Evolutionary conservation across 2,797 vertebrate species (phyloP).

Genomic region (Poeciliopsis gracilis): DNA sequence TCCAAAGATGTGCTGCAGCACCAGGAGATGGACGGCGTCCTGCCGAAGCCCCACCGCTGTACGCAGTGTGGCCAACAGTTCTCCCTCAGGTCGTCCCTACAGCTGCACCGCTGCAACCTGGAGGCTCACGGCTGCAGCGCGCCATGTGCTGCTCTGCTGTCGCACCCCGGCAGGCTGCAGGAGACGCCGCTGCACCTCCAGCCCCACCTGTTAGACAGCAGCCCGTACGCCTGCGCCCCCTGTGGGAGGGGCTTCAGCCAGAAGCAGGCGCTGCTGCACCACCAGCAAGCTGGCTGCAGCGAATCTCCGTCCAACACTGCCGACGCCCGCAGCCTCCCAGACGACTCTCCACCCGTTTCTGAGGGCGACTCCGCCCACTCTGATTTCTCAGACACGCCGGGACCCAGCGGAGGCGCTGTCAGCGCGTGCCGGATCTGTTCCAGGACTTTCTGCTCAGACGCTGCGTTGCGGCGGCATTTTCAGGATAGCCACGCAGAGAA

Average conservation of each 20-base stretch:
- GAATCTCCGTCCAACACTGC: conserved; percentile 30
- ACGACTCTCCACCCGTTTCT: conserved; percentile 50
- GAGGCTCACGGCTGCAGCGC: conserved; percentile 39
- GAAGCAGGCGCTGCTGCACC: conserved; percentile 78
- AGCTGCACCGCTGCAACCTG: conserved; percentile 66
- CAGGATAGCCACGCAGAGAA: conserved; percentile 33
- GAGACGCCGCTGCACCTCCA: conserved; percentile 48
- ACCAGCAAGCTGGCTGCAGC: conserved; percentile 76
- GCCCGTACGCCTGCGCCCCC: conserved; percentile 73
- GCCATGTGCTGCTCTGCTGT: conserved; percentile 8
- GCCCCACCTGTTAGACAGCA: conserved; percentile 57
- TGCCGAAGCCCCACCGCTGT: conserved; percentile 77
- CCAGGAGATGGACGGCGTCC: conserved; percentile 61
- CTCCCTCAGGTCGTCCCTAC: conserved; percentile 72
- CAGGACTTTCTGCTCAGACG: conserved; percentile 47
- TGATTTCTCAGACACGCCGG: conserved; percentile 46
- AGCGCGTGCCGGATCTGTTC: conserved; percentile 61
- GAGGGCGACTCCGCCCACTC: conserved; percentile 54
- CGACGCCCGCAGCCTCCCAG: conserved; percentile 34
- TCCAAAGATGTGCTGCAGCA: conserved; percentile 56
- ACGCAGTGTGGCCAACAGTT: conserved; percentile 71
- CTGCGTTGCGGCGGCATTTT: conserved; percentile 59
- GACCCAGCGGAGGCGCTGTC: conserved; percentile 26
- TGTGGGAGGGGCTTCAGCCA: conserved; percentile 78
- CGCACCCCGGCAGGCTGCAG: conserved; percentile 35